These are phyloP conservation scores for Actinostola sp. DNA, from an alignment of 92 coral and sea anemone species.

Conservation along the genomic window DNA sequence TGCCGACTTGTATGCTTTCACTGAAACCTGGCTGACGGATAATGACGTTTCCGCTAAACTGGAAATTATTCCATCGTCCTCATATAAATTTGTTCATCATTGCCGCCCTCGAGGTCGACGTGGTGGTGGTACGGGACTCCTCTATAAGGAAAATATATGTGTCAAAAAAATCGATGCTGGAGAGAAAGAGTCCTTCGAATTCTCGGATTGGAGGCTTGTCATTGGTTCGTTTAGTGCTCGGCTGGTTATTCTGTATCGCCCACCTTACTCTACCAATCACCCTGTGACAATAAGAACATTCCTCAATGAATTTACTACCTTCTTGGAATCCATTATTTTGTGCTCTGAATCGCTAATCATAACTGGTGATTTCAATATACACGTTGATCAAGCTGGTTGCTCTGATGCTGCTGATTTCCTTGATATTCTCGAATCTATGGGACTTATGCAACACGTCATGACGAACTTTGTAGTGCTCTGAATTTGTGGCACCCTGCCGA, in stretches of 20 bases:
- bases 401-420: conserved; percentile 11
- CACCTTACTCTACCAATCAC: conserved; percentile 34
- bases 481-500: too few relatives aligned
- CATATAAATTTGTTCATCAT: background rate
- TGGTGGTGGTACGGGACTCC: background rate
- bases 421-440: conserved; percentile 34
- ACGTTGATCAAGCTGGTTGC: conserved; percentile 20
- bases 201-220: background rate
- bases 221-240: background rate
- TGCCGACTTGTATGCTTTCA: too few relatives aligned
- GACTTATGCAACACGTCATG: conserved; percentile 30
- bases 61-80: too few relatives aligned
- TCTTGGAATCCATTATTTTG: conserved; percentile 36
- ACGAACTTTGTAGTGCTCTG: too few relatives aligned
- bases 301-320: conserved; percentile 32
- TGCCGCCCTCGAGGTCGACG: background rate
- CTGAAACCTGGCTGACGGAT: too few relatives aligned
- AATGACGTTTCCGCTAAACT: too few relatives aligned
- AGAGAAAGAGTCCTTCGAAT: background rate
- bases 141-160: background rate
- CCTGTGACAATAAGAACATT: conserved; percentile 25
- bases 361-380: conserved; percentile 42
- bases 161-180: background rate
- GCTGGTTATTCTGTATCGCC: conserved; percentile 33
- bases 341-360: conserved; percentile 35